Percentiles rank a stretch among this genome's conserved stretches.
Evolutionary conservation across 2,888 invertebrate species (phyloP).

Genomic region (Norana najaformis): DNA sequence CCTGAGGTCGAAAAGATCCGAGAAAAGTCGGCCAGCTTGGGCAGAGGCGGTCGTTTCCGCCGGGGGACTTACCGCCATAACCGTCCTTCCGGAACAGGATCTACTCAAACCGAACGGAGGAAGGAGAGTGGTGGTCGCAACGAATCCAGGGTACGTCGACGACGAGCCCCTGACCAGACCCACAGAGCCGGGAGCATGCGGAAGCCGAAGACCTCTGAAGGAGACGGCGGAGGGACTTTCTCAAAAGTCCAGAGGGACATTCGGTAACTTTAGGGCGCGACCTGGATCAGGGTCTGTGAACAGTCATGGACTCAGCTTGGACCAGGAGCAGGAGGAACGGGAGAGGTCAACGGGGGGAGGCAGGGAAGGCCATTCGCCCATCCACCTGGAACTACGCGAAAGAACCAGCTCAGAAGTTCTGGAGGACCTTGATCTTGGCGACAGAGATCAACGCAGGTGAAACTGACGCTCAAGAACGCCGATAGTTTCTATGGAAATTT

Average conservation of each 20-base stretch:
- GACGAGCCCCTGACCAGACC: background rate
- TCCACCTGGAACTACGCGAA: conserved; percentile 8
- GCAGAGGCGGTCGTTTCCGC: background rate
- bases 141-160: background rate
- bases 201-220: background rate
- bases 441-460: background rate
- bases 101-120: background rate
- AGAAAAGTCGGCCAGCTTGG: background rate
- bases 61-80: background rate
- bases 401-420: background rate
- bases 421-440: background rate
- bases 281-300: background rate
- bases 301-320: too few species aligned
- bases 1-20: background rate
- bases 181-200: background rate
- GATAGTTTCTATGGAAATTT: background rate
- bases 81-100: background rate
- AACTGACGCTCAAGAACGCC: background rate
- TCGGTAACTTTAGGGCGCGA: background rate
- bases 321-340: background rate
- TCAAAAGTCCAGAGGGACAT: background rate
- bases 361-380: background rate
- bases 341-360: background rate
- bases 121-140: background rate
- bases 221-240: background rate